These are phyloP conservation scores for Agonopterix alstromeriana DNA, from an alignment of 2,888 invertebrate genomes.

Conservation along the genomic window DNA sequence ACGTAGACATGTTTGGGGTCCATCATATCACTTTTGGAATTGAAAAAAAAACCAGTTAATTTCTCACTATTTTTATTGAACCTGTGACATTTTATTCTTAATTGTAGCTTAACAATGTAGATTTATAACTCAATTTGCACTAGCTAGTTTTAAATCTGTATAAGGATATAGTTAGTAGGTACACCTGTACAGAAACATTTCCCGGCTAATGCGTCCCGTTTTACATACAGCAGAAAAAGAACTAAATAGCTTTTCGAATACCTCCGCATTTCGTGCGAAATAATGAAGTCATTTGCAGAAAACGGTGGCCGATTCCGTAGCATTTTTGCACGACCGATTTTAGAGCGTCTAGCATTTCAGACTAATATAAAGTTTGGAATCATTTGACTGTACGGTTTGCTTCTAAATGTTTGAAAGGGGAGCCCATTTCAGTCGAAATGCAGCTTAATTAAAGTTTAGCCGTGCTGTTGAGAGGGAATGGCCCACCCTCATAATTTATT, in stretches of 20 bases:
- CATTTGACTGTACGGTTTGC: conserved; percentile 36
- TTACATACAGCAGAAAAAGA: conserved; percentile 27
- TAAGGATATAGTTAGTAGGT: too few relatives aligned
- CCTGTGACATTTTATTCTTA: too few relatives aligned
- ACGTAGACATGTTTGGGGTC: too few relatives aligned
- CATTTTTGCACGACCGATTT: conserved; percentile 38
- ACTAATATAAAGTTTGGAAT: conserved; percentile 23
- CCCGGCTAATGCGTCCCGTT: neutral
- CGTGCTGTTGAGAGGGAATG: conserved; percentile 54
- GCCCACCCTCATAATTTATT: conserved; percentile 66
- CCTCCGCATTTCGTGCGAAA: conserved; percentile 33
- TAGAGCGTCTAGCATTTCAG: conserved; percentile 20
- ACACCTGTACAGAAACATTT: neutral
- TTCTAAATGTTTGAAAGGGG: conserved; percentile 58
- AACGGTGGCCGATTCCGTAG: conserved; percentile 13
- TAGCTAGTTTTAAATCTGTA: neutral
- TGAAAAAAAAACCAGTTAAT: too few relatives aligned
- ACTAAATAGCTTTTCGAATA: conserved; percentile 30
- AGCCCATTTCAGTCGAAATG: conserved; percentile 58
- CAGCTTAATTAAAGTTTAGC: conserved; percentile 69
- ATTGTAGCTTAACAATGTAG: too few relatives aligned
- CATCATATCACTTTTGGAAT: too few relatives aligned
- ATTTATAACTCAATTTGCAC: too few relatives aligned
- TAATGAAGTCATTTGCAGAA: conserved; percentile 39
- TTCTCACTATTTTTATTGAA: too few relatives aligned